Conservation (phyloP, 2,113 vertebrate species). For the Ptyas mucosa region DNA sequence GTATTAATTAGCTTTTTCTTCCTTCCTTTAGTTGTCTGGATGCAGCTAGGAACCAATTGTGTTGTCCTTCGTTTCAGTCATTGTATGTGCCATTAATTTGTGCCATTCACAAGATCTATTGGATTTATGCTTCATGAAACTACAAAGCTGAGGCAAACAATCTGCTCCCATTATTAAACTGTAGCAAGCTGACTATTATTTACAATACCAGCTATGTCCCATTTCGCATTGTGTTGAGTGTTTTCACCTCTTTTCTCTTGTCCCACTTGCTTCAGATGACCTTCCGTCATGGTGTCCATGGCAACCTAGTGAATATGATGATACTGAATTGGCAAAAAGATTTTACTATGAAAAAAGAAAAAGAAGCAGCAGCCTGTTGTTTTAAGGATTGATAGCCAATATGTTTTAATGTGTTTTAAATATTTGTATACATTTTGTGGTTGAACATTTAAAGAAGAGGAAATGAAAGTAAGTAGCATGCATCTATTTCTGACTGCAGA, state of each 20-base stretch:
- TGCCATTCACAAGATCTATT: not conserved
- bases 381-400: conserved; percentile 1
- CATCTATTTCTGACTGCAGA: not conserved
- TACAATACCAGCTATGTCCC: conserved; percentile 27
- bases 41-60: not conserved
- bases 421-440: not conserved
- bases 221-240: conserved; percentile 25
- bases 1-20: not conserved
- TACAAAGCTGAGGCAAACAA: conserved; percentile 7
- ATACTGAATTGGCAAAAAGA: conserved; percentile 25
- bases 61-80: not conserved
- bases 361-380: not conserved
- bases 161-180: conserved; percentile 7
- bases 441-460: not conserved
- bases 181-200: not conserved
- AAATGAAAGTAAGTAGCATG: not conserved
- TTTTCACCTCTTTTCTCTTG: conserved; percentile 21
- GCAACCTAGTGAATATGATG: conserved; percentile 51
- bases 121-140: conserved; percentile 8
- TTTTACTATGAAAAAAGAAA: not conserved
- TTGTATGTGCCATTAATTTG: conserved; percentile 1
- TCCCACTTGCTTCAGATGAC: conserved; percentile 53
- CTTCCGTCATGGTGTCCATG: conserved; percentile 59
- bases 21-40: not conserved
- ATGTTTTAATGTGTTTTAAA: not conserved